A percentile compares a stretch with the other conserved stretches of the same genome.
phyloP scores from a whole-genome alignment of 2,888 invertebrate species.

The Colletes collaris region DNA sequence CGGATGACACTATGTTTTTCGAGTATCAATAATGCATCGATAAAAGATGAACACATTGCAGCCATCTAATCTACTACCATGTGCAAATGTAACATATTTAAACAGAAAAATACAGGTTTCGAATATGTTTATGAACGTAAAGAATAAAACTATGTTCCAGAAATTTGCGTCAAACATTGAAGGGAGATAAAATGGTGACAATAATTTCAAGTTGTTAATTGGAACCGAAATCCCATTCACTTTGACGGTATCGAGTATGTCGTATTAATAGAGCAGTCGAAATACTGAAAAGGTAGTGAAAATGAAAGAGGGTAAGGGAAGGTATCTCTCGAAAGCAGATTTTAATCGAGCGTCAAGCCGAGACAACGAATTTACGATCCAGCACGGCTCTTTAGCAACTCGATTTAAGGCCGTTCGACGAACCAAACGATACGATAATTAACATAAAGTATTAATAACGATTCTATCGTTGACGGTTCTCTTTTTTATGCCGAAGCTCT shows the following conservation, averaged over 20 bases:
- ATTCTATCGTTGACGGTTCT: slow-evolving; percentile 74
- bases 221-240: neutral
- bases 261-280: slow-evolving; percentile 45
- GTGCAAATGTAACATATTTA: no score
- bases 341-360: slow-evolving; percentile 77
- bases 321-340: slow-evolving; percentile 72
- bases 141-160: no score
- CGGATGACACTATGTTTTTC: no score
- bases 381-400: slow-evolving; percentile 74
- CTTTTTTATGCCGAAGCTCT: slow-evolving; percentile 77
- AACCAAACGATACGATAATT: slow-evolving; percentile 79
- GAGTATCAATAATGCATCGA: no score
- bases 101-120: neutral
- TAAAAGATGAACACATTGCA: no score
- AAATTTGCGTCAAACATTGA: neutral
- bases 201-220: slow-evolving; percentile 22
- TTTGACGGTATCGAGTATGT: slow-evolving; percentile 5
- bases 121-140: neutral
- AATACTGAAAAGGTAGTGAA: slow-evolving; percentile 50
- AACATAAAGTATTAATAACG: slow-evolving; percentile 82
- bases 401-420: slow-evolving; percentile 79
- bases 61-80: no score
- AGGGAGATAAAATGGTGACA: neutral
- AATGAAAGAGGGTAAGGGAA: slow-evolving; percentile 22
- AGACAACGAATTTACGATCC: slow-evolving; percentile 78